These are phyloP conservation scores for Biston betularia DNA, from an alignment of 2,888 invertebrate genomes.

Conservation along the genomic window DNA sequence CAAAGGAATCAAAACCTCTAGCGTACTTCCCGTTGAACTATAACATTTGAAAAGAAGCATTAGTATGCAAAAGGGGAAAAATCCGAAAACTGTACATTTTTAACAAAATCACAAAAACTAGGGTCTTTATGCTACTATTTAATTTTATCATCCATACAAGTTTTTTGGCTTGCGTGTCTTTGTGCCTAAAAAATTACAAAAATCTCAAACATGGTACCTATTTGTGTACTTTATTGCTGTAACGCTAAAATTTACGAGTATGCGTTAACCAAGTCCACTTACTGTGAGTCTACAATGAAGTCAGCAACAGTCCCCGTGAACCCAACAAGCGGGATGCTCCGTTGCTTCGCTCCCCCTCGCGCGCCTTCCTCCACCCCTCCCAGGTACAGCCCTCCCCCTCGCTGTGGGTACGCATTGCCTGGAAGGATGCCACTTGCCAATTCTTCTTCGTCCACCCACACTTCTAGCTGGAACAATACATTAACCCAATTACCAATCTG, in stretches of 20 bases:
- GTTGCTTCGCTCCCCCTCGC: conserved; percentile 86
- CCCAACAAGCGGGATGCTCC: conserved; percentile 72
- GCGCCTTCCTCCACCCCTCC: conserved; percentile 89
- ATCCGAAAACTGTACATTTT: no score
- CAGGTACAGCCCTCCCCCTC: conserved; percentile 89
- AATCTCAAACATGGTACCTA: neutral
- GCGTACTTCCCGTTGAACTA: no score
- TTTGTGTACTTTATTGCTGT: neutral
- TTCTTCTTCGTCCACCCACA: conserved; percentile 91
- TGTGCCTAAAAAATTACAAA: no score
- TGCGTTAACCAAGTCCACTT: conserved; percentile 59
- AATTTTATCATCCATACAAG: no score
- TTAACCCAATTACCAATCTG: neutral
- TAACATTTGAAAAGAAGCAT: no score
- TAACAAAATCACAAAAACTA: no score
- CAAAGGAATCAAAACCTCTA: no score
- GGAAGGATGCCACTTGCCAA: conserved; percentile 83
- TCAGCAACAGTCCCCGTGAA: conserved; percentile 94
- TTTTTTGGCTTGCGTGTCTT: no score
- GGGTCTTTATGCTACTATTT: no score
- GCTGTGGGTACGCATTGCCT: conserved; percentile 78
- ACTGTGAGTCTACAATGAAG: conserved; percentile 93
- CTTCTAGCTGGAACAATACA: conserved; percentile 77
- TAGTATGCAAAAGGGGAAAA: no score
- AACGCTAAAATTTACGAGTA: no score